Percentiles rank a stretch among this genome's conserved stretches.
These are phyloP conservation scores for Ips nitidus DNA, from an alignment of 1,140 invertebrate genomes.

Conservation along the genomic window DNA sequence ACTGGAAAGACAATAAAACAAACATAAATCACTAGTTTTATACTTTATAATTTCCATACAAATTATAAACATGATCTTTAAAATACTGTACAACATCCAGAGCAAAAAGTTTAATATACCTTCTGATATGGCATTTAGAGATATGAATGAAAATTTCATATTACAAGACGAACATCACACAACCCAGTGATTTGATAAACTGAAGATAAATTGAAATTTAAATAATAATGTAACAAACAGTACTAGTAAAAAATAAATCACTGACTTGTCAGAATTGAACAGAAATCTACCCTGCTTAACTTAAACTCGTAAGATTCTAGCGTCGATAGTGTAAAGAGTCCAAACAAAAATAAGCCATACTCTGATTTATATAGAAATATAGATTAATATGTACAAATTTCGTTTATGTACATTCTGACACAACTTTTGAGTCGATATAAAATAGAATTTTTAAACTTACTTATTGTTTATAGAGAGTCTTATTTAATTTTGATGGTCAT, in stretches of 20 bases:
- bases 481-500: conserved; percentile 30
- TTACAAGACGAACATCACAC: conserved; percentile 43
- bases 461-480: conserved; percentile 36
- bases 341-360: conserved; percentile 12
- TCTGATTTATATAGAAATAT: conserved; percentile 34
- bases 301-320: conserved; percentile 4
- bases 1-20: neutral
- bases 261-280: no score
- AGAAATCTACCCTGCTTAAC: neutral
- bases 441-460: conserved; percentile 29
- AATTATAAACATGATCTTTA: conserved; percentile 70
- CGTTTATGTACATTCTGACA: conserved; percentile 26
- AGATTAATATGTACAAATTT: conserved; percentile 31
- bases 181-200: conserved; percentile 15
- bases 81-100: conserved; percentile 68
- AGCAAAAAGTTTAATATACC: conserved; percentile 52
- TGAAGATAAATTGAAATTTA: conserved; percentile 3
- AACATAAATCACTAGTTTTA: conserved; percentile 8
- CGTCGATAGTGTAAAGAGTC: conserved; percentile 2
- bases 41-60: conserved; percentile 64
- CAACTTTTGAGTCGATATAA: conserved; percentile 25
- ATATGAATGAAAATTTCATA: conserved; percentile 56
- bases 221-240: neutral
- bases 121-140: conserved; percentile 65
- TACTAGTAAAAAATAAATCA: no score